Conservation (phyloP, 2,113 vertebrate species). For the Ceyx margarethae region DNA sequence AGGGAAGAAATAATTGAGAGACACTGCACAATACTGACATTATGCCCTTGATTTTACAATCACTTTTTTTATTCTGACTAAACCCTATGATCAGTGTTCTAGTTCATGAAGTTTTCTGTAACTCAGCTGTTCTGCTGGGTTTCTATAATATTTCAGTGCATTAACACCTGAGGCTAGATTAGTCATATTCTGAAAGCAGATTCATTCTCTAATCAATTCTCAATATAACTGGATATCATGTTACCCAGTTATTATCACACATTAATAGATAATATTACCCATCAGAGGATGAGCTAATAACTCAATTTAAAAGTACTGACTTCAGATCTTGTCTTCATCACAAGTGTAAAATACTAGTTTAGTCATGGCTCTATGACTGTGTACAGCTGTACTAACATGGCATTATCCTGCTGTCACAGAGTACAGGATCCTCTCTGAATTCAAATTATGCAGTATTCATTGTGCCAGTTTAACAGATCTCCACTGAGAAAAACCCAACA, state of each 20-base stretch:
- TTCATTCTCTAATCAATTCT: not conserved
- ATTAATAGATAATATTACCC: not conserved
- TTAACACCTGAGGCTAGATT: not conserved
- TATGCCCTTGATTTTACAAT: not conserved
- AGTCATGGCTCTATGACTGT: not conserved
- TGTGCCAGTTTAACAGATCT: not conserved
- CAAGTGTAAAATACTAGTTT: not conserved
- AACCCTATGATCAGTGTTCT: not conserved
- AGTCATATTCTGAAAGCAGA: not conserved
- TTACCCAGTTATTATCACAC: constrained; percentile 1
- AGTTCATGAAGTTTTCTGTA: not conserved
- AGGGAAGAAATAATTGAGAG: constrained; percentile 35
- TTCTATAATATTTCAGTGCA: not conserved
- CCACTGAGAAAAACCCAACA: not conserved
- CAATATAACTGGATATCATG: not conserved
- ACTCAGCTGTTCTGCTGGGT: not conserved
- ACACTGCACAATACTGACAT: not conserved
- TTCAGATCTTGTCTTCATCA: not conserved
- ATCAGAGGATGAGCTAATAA: not conserved
- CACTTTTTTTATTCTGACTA: not conserved
- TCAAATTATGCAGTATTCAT: constrained; percentile 1
- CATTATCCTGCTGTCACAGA: not conserved
- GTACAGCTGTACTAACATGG: constrained; percentile 13
- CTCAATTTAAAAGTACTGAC: not conserved
- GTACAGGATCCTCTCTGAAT: not conserved